A percentile compares a stretch with the other conserved stretches of the same genome.
Conservation (phyloP, 2,888 invertebrate genomes). For the Phortica magna region DNA sequence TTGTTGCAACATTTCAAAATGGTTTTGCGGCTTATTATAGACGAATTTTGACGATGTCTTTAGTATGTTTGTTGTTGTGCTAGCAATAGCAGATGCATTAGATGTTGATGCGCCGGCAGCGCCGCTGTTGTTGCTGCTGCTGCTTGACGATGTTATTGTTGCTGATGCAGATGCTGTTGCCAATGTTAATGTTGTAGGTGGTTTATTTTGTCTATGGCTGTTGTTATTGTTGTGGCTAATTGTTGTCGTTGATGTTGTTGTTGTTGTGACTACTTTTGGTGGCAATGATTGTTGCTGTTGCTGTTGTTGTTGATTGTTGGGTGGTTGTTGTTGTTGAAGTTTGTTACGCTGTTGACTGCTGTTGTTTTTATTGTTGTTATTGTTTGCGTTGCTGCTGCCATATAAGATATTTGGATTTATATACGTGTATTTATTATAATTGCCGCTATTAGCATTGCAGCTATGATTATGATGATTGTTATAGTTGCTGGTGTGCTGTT, state of each 20-base stretch:
- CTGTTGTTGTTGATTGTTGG: slow-evolving; percentile 43
- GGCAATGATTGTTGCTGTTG: slow-evolving; percentile 52
- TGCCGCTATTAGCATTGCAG: slow-evolving; percentile 36
- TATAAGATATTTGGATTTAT: slow-evolving; percentile 28
- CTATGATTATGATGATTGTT: slow-evolving; percentile 48
- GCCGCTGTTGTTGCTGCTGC: slow-evolving; percentile 7
- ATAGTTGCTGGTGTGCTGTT: slow-evolving; percentile 32
- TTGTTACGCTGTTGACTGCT: slow-evolving; percentile 46
- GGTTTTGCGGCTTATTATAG: slow-evolving; percentile 74
- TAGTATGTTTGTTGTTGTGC: slow-evolving; percentile 58
- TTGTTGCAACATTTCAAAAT: slow-evolving; percentile 70
- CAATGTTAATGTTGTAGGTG: slow-evolving; percentile 32
- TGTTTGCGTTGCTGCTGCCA: slow-evolving; percentile 47
- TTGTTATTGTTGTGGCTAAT: slow-evolving; percentile 31
- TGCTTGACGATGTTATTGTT: slow-evolving; percentile 43
- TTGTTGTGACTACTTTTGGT: slow-evolving; percentile 39
- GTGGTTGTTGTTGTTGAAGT: slow-evolving; percentile 47
- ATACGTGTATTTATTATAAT: slow-evolving; percentile 39
- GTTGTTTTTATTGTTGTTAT: slow-evolving; percentile 47
- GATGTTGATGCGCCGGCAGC: slow-evolving; percentile 8
- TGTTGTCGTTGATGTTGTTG: slow-evolving; percentile 32
- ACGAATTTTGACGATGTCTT: slow-evolving; percentile 73
- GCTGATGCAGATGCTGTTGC: slow-evolving; percentile 39
- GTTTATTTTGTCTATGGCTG: slow-evolving; percentile 47
- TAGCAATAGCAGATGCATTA: slow-evolving; percentile 31